Evolutionary conservation across 2,797 vertebrate species (phyloP).

Genomic region (Sebastes diaconus): DNA sequence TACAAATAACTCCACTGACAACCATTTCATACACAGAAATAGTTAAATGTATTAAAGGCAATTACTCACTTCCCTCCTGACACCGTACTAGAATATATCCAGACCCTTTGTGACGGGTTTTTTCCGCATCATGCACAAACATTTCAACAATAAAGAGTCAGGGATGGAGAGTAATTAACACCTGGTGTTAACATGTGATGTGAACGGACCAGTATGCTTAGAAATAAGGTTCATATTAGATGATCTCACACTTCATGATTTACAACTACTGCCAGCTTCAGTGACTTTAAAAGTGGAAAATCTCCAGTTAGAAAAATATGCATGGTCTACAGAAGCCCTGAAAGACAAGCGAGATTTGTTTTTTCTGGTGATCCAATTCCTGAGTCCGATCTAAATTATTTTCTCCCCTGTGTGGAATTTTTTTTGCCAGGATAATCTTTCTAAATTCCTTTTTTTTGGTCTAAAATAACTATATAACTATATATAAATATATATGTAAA

Average conservation of each 20-base stretch:
- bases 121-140: background rate
- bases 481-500: too few species aligned
- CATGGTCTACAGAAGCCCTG: too few species aligned
- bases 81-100: background rate
- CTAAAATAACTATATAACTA: too few species aligned
- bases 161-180: background rate
- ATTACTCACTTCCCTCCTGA: constrained; percentile 1
- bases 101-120: background rate
- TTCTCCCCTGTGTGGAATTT: too few species aligned
- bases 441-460: too few species aligned
- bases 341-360: too few species aligned
- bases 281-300: background rate
- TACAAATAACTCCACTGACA: constrained; percentile 45
- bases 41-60: background rate
- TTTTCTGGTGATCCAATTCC: too few species aligned
- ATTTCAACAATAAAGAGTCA: background rate
- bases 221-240: background rate
- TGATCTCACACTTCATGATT: background rate
- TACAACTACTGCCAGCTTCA: background rate
- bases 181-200: too few species aligned
- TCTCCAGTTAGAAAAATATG: background rate
- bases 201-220: too few species aligned
- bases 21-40: constrained; percentile 12
- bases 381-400: too few species aligned
- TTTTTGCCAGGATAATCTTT: too few species aligned